These are phyloP conservation scores for Halcyon leucocephala DNA, from an alignment of 2,797 vertebrate genomes.

Conservation along the genomic window DNA sequence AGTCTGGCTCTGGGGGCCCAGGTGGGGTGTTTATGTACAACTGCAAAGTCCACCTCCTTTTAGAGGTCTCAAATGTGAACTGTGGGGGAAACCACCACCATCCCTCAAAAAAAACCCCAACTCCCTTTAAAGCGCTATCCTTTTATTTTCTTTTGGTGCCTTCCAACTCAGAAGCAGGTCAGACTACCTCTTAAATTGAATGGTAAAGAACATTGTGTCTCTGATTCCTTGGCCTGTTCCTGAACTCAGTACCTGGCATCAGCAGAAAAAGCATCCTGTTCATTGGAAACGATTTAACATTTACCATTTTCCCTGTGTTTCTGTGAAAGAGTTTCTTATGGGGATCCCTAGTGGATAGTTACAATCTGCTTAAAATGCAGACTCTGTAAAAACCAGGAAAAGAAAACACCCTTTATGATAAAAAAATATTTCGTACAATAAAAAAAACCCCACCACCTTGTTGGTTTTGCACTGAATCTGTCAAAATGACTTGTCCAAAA, in stretches of 20 bases:
- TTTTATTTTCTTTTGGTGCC: background rate
- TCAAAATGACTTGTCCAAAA: conserved; percentile 27
- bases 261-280: conserved; percentile 60
- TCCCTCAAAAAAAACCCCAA: background rate
- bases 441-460: background rate
- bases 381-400: conserved; percentile 52
- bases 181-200: background rate
- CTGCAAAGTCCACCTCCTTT: background rate
- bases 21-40: background rate
- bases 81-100: background rate
- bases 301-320: conserved; percentile 27
- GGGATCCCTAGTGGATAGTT: conserved; percentile 49
- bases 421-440: conserved; percentile 16
- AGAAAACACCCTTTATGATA: conserved; percentile 59
- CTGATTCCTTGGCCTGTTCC: conserved; percentile 3
- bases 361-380: conserved; percentile 40
- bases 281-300: conserved; percentile 44
- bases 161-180: conserved; percentile 19
- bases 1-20: background rate
- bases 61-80: background rate
- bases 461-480: conserved; percentile 13
- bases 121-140: background rate
- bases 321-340: conserved; percentile 46
- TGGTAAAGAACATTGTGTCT: conserved; percentile 35
- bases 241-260: conserved; percentile 48